Conservation (phyloP, 2,797 vertebrate species). For the Alosa sapidissima region DNA sequence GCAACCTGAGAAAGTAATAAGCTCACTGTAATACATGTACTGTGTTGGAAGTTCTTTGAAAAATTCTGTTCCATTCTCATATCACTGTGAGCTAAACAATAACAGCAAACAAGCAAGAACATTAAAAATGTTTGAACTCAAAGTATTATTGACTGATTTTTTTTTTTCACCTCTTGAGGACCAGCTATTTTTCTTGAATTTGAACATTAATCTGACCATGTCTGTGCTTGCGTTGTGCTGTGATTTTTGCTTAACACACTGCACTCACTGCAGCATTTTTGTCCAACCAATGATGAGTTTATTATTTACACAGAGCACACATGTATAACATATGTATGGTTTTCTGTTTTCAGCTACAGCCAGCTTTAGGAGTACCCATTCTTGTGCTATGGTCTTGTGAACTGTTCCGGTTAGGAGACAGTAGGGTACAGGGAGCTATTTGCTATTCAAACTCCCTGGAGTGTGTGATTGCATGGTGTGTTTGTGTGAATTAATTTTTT, state of each 20-base stretch:
- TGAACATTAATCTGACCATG: background rate
- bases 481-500: background rate
- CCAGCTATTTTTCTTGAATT: background rate
- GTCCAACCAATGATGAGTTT: background rate
- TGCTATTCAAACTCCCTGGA: background rate
- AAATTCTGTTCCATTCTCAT: background rate
- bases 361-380: background rate
- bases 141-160: background rate
- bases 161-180: background rate
- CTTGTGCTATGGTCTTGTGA: background rate
- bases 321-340: too few species aligned
- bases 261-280: background rate
- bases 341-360: background rate
- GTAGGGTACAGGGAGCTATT: background rate
- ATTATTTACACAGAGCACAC: background rate
- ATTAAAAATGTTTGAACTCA: slow-evolving; percentile 17
- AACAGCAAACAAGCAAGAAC: slow-evolving; percentile 9
- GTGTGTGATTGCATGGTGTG: background rate
- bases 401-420: background rate
- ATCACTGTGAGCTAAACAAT: slow-evolving; percentile 19
- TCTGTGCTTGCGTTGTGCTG: background rate
- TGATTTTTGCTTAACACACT: background rate
- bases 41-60: slow-evolving; percentile 12
- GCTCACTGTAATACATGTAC: slow-evolving; percentile 12
- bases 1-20: slow-evolving; percentile 22